phyloP scores from a whole-genome alignment of 2,113 vertebrate genomes.

The Microcebus jonahi region DNA sequence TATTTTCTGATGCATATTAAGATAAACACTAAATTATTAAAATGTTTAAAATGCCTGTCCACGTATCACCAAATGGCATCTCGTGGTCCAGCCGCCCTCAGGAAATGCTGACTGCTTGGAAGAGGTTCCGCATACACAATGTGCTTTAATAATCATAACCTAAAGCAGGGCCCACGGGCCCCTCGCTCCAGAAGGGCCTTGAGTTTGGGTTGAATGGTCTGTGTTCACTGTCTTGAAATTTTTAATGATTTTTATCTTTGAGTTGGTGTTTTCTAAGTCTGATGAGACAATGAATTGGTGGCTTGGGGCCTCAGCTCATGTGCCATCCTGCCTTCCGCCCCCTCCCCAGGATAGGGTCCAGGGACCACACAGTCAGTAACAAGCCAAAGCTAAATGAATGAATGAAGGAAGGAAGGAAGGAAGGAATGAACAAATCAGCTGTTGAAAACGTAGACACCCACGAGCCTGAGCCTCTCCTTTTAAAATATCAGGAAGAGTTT shows the following conservation, averaged over 20 bases:
- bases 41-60: neutral
- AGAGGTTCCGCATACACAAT: fast-evolving
- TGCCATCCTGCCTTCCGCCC: neutral
- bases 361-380: no score
- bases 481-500: neutral
- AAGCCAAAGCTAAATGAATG: neutral
- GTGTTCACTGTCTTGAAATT: neutral
- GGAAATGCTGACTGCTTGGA: neutral
- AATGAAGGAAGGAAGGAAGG: neutral
- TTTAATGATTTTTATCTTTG: neutral
- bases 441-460: neutral
- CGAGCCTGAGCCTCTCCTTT: neutral
- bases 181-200: neutral
- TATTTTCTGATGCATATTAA: neutral
- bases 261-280: neutral
- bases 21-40: neutral
- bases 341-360: neutral
- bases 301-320: neutral
- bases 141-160: neutral
- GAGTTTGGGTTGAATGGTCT: neutral
- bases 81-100: neutral
- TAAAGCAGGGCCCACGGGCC: no score
- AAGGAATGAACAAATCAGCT: neutral
- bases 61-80: neutral
- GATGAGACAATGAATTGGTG: neutral